Percentiles rank a stretch among this genome's conserved stretches.
phyloP scores from a whole-genome alignment of 2,888 invertebrate species.

The Gastrophysa polygoni region DNA sequence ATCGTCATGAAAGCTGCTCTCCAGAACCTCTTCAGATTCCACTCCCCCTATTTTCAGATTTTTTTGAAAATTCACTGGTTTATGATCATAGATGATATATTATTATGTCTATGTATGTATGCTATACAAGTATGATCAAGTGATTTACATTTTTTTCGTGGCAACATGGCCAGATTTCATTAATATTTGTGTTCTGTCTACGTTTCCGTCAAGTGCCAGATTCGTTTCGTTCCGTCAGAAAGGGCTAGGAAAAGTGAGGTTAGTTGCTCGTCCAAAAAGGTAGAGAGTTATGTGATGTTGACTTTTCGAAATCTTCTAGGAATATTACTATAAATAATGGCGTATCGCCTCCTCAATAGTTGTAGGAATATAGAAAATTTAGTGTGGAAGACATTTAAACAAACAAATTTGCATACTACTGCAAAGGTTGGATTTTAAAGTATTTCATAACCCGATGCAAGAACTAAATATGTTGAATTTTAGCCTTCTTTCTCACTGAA shows the following conservation, averaged over 20 bases:
- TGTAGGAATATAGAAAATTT: conserved; percentile 64
- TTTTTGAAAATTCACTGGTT: no score
- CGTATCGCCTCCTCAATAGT: conserved; percentile 66
- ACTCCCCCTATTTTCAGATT: no score
- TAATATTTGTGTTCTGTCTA: no score
- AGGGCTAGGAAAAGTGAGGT: conserved; percentile 7
- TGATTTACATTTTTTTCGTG: no score
- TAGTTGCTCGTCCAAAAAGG: not conserved
- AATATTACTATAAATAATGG: conserved; percentile 59
- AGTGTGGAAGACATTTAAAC: conserved; percentile 51
- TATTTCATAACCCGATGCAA: conserved; percentile 36
- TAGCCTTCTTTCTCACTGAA: conserved; percentile 60
- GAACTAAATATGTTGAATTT: conserved; percentile 54
- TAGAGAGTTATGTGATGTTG: conserved; percentile 40
- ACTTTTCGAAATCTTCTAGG: conserved; percentile 23
- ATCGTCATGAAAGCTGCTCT: no score
- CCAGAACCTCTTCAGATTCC: no score
- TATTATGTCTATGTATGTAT: no score
- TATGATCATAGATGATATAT: no score
- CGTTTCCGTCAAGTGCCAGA: no score
- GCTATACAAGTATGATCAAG: no score
- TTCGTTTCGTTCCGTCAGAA: no score
- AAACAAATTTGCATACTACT: conserved; percentile 46
- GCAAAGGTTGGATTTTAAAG: conserved; percentile 47
- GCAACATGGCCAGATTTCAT: no score